phyloP scores from a whole-genome alignment of 37 sponge, comb jelly and placozoan species.

The Agelas oroides region DNA sequence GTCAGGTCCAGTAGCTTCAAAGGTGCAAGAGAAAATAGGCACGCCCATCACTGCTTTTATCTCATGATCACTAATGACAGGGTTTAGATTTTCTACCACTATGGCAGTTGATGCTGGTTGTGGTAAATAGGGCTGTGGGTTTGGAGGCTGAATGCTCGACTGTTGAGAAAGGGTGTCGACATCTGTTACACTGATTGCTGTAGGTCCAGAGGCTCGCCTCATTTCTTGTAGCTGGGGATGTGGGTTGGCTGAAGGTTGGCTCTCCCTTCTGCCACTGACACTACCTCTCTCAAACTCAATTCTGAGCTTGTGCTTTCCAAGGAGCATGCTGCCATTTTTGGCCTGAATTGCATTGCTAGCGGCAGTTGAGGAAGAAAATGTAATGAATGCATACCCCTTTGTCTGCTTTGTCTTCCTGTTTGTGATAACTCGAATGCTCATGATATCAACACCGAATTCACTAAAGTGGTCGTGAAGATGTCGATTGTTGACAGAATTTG shows the following conservation, averaged over 20 bases:
- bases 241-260: too few species aligned
- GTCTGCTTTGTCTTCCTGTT: conserved; percentile 19
- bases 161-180: too few species aligned
- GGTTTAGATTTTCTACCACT: conserved; percentile 16
- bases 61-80: conserved; percentile 17
- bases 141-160: too few species aligned
- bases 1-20: neutral
- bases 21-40: neutral
- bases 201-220: too few species aligned
- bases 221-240: too few species aligned
- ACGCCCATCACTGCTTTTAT: conserved; percentile 2
- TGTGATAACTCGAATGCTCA: neutral
- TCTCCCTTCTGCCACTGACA: too few species aligned
- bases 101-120: neutral
- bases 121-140: neutral
- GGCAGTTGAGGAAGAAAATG: neutral
- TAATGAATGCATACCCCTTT: conserved; percentile 48
- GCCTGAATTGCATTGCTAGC: conserved; percentile 7
- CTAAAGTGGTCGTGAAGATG: conserved; percentile 43
- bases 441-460: neutral
- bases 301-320: conserved; percentile 7
- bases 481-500: conserved; percentile 1
- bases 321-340: conserved; percentile 5
- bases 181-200: too few species aligned
- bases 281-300: neutral